Base-by-base conservation (phyloP, 2,797 vertebrate genomes). In the Synaphobranchus kaupii region DNA sequence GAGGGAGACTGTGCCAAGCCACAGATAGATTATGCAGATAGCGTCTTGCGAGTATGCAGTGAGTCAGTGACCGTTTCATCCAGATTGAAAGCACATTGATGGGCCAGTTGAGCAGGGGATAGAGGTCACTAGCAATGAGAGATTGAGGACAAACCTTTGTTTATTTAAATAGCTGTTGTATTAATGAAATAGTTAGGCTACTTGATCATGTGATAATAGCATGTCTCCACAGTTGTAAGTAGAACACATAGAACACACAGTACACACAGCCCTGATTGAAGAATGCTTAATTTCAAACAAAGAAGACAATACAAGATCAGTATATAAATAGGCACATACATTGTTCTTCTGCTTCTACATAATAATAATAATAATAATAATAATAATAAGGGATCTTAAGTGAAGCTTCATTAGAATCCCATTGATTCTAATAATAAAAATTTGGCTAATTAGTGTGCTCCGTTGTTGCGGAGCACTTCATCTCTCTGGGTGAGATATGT, bases 191-290 rank as follows among this genome's bases (percentile, higher is more conserved):
- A 87, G 56, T 25, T 82, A 66, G 28, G 44, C 25, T 71, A 44
- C 28, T 48, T 56, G 20, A 39, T 20, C 44, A 9, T 28, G 31
- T 71, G 17, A 34, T 50, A 39, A 78, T 78, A 7, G 44, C 44
- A 78, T 78, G 31, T 78, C n/a, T 50, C n/a, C 20, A 76, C 56
- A 22, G 28, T 52, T 47, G 81, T 39, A 68, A 60, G 17, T 56
- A 22, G 56, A 50, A 31, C 76, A 84, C 28, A 10, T 48, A 82
- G n/a, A n/a, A n/a, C n/a, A n/a, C n/a, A n/a, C 76, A 83, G 68
- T 4, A 3, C 48, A 22, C 47, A 54, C 56, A 92, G 92, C 91
- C 91, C 92, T 0, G 84, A 89, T 87, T 88, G n/a, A 89, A 84
- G 85, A 88, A 83, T 88, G 52, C 60, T 0, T 31, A 31, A 13